phyloP scores from a whole-genome alignment of 2,113 vertebrate genomes.

The Neolamprologus ventralis region DNA sequence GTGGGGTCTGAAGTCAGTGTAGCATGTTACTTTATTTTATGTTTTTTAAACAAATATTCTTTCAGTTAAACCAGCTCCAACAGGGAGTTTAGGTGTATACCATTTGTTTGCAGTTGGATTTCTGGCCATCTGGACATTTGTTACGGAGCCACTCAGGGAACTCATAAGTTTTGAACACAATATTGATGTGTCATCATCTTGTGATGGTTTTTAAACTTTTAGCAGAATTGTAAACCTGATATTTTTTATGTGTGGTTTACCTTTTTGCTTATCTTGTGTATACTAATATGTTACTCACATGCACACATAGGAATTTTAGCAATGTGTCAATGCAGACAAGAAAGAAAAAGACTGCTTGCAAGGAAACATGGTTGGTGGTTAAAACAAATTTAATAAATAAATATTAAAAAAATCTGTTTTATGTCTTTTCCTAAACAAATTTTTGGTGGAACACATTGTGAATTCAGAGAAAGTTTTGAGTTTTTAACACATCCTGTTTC shows the following conservation, averaged over 20 bases:
- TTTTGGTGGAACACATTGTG: rapidly evolving
- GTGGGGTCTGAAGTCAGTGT: neutral
- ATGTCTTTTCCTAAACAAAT: neutral
- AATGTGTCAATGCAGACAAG: neutral
- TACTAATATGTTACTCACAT: neutral
- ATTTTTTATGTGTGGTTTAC: neutral
- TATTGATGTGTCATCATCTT: neutral
- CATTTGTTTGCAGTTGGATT: neutral
- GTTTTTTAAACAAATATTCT: neutral
- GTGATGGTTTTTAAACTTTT: neutral
- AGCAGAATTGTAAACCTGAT: neutral
- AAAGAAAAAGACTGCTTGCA: neutral
- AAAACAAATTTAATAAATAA: neutral
- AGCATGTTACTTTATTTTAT: neutral
- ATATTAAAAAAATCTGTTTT: neutral
- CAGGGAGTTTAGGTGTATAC: neutral
- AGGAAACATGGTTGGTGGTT: neutral
- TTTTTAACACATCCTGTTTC: neutral
- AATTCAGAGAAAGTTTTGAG: neutral
- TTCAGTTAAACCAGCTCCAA: rapidly evolving
- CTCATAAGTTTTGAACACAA: neutral
- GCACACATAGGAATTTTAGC: neutral
- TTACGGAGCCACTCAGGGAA: neutral
- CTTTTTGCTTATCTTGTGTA: neutral
- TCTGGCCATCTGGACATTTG: neutral